phyloP scores from a whole-genome alignment of 1,140 invertebrate genomes.

The Drosophila tropicalis region DNA sequence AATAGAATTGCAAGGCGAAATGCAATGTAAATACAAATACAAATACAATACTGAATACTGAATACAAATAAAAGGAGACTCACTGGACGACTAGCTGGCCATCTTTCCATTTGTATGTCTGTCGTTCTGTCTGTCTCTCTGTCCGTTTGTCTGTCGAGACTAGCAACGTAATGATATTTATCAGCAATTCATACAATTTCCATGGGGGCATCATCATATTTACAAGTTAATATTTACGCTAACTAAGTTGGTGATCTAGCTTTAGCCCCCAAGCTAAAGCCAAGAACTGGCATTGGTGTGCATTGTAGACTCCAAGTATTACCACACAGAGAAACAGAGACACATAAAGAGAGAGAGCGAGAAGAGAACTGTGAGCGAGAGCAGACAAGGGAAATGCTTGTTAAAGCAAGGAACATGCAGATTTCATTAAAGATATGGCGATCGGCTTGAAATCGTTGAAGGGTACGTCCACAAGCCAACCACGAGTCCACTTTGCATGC shows the following conservation, averaged over 20 bases:
- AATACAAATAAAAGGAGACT: constrained; percentile 4
- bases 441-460: constrained; percentile 50
- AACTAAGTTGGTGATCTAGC: constrained; percentile 60
- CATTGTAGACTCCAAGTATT: constrained; percentile 57
- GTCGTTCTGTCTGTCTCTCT: neutral
- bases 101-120: neutral
- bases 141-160: too few species aligned
- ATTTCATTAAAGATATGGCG: constrained; percentile 80
- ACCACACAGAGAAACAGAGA: constrained; percentile 37
- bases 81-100: neutral
- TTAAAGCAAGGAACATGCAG: constrained; percentile 79
- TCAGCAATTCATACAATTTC: constrained; percentile 81
- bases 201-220: constrained; percentile 82
- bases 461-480: constrained; percentile 40
- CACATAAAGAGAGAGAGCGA: constrained; percentile 1
- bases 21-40: constrained; percentile 62
- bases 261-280: constrained; percentile 31
- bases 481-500: constrained; percentile 41
- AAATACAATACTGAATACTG: constrained; percentile 36
- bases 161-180: constrained; percentile 76
- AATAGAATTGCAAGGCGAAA: constrained; percentile 77
- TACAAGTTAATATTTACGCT: constrained; percentile 83
- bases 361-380: constrained; percentile 42
- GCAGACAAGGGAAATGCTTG: constrained; percentile 80
- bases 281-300: constrained; percentile 34